A percentile compares a stretch with the other conserved stretches of the same genome.
Conservation (phyloP, 2,888 invertebrate genomes). For the Tortrix viridana region DNA sequence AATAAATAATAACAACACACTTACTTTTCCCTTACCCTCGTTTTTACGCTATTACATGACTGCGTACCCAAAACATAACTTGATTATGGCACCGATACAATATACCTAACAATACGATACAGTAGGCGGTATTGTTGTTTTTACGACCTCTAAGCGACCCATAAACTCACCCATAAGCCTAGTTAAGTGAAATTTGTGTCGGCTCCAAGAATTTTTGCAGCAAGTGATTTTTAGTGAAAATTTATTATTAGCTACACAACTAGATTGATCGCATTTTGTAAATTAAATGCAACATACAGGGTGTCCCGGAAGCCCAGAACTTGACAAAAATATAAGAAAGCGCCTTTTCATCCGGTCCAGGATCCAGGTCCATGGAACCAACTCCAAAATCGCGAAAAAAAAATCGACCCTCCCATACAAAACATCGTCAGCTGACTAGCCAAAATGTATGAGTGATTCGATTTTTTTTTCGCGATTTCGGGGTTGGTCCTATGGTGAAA, state of each 20-base stretch:
- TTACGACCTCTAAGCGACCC: conserved; percentile 59
- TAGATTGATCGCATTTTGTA: conserved; percentile 1
- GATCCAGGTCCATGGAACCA: too few species aligned
- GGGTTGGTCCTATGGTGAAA: too few species aligned
- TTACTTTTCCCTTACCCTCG: not conserved
- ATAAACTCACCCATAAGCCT: conserved; percentile 60
- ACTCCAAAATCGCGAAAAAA: too few species aligned
- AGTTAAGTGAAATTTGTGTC: conserved; percentile 71
- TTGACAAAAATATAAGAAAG: too few species aligned
- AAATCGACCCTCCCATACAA: too few species aligned
- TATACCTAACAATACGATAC: conserved; percentile 48
- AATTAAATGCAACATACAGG: too few species aligned
- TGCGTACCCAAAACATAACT: conserved; percentile 31
- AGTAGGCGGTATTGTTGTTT: conserved; percentile 56
- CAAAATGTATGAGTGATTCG: too few species aligned
- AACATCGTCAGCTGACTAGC: too few species aligned
- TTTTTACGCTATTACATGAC: conserved; percentile 6
- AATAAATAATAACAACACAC: not conserved
- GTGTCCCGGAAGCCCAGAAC: too few species aligned
- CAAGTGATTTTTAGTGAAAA: conserved; percentile 55
- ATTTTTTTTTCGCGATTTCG: too few species aligned
- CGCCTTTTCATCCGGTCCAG: too few species aligned
- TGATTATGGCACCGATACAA: conserved; percentile 37
- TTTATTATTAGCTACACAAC: conserved; percentile 22
- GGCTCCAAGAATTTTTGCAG: conserved; percentile 56